Evolutionary conservation across 1,140 invertebrate genomes (phyloP).

Genomic region (Limonius californicus): DNA sequence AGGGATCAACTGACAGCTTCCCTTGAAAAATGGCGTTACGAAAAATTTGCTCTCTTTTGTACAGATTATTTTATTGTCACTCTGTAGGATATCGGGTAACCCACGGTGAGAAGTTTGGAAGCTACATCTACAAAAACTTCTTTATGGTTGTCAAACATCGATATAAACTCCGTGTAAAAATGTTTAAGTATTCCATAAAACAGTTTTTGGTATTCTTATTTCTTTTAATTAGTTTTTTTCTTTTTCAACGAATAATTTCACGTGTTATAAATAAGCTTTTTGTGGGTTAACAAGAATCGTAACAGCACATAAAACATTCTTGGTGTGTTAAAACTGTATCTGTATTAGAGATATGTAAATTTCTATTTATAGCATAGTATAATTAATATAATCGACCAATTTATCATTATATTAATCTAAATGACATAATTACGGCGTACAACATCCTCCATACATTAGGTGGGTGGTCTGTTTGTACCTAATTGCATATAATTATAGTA

Average conservation of each 20-base stretch:
- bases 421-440: constrained; percentile 10
- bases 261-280: too few species aligned
- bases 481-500: constrained; percentile 7
- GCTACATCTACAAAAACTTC: too few species aligned
- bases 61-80: too few species aligned
- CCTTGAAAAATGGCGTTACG: too few species aligned
- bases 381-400: constrained; percentile 14
- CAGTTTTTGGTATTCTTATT: background rate
- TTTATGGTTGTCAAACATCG: too few species aligned
- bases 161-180: too few species aligned
- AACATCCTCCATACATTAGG: constrained; percentile 2
- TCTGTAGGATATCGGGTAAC: too few species aligned
- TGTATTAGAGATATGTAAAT: constrained; percentile 7
- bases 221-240: background rate
- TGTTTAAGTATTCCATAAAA: too few species aligned
- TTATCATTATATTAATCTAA: constrained; percentile 12
- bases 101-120: too few species aligned
- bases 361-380: background rate
- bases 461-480: constrained; percentile 5
- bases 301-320: background rate
- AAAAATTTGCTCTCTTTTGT: too few species aligned
- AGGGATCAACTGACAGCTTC: too few species aligned
- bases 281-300: too few species aligned
- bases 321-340: background rate
- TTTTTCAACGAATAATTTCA: background rate